A percentile compares a stretch with the other conserved stretches of the same genome.
These are phyloP conservation scores for Macroglossus sobrinus DNA, from an alignment of 2,113 vertebrate genomes.

Conservation along the genomic window DNA sequence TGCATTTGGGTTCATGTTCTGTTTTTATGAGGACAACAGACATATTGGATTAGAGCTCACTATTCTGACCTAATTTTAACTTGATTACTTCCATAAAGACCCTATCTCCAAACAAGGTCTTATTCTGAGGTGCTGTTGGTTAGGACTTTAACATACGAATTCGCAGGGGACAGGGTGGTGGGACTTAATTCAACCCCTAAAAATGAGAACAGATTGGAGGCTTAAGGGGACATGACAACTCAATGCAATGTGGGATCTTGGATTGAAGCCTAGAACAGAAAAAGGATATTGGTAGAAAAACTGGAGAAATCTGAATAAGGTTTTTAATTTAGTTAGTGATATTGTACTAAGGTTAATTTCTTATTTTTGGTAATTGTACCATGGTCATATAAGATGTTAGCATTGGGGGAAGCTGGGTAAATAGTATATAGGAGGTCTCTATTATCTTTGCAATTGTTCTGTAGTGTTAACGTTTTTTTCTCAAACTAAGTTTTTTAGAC, in stretches of 20 bases:
- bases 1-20: neutral
- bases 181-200: neutral
- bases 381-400: neutral
- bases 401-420: neutral
- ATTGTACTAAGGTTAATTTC: neutral
- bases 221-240: neutral
- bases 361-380: neutral
- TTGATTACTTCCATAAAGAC: neutral
- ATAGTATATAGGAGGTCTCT: neutral
- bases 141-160: neutral
- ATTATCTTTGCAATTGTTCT: neutral
- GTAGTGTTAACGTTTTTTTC: neutral
- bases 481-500: neutral
- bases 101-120: neutral
- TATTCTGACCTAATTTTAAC: neutral
- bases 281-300: neutral
- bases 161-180: accelerated
- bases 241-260: neutral
- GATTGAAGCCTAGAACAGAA: neutral
- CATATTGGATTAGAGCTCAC: neutral
- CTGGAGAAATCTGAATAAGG: neutral
- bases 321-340: neutral
- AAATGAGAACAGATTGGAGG: neutral
- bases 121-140: neutral
- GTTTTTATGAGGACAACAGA: neutral